A percentile compares a stretch with the other conserved stretches of the same genome.
phyloP scores from a whole-genome alignment of 2,888 invertebrate species.

The Amphipyra tragopoginis region DNA sequence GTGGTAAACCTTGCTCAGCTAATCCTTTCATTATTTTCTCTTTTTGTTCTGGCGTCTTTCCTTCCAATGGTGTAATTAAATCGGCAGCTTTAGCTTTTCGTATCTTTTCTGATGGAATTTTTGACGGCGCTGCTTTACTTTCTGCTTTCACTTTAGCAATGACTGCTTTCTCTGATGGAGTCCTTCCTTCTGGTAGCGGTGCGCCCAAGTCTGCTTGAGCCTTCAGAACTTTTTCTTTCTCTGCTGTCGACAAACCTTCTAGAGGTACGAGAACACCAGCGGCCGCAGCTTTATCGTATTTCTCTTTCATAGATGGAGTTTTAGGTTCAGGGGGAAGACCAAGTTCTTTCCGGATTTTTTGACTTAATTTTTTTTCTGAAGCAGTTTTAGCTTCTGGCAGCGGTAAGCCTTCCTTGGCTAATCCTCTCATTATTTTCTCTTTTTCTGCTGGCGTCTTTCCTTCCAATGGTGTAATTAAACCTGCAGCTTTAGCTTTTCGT shows the following conservation, averaged over 20 bases:
- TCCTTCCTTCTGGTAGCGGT: constrained; percentile 38
- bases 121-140: constrained; percentile 8
- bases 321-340: constrained; percentile 34
- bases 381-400: constrained; percentile 37
- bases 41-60: constrained; percentile 13
- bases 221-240: constrained; percentile 30
- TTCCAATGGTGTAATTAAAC: constrained; percentile 31
- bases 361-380: constrained; percentile 26
- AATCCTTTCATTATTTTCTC: constrained; percentile 23
- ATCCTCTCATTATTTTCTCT: constrained; percentile 27
- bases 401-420: constrained; percentile 30
- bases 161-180: constrained; percentile 46
- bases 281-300: constrained; percentile 20
- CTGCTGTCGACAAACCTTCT: constrained; percentile 14
- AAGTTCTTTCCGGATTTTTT: constrained; percentile 25
- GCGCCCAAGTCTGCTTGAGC: constrained; percentile 15
- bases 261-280: constrained; percentile 19
- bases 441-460: constrained; percentile 33
- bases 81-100: constrained; percentile 60
- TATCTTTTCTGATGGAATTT: constrained; percentile 43
- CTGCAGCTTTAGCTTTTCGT: constrained; percentile 21
- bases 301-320: constrained; percentile 25
- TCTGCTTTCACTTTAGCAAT: constrained; percentile 51
- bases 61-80: constrained; percentile 29
- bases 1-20: constrained; percentile 8